These are phyloP conservation scores for Phacellophora camtschatica DNA, from an alignment of 30 jellyfish, hydroid and myxozoan genomes.

Conservation along the genomic window DNA sequence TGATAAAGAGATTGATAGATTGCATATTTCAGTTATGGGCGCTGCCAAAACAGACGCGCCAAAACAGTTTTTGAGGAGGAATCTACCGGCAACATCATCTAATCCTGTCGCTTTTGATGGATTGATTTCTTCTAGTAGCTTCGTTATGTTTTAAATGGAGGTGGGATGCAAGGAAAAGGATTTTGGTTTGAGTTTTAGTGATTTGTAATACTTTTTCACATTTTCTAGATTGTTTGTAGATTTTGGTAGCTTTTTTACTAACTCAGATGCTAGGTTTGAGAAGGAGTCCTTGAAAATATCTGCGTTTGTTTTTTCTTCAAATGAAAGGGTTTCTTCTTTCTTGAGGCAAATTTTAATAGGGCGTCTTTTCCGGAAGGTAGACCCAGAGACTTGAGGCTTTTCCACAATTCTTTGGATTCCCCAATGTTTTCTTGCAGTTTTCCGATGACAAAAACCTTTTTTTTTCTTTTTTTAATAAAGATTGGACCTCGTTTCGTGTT, in stretches of 20 bases:
- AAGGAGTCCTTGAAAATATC: not conserved
- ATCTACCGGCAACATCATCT: not conserved
- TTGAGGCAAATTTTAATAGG: not conserved
- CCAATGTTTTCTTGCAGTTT: not conserved
- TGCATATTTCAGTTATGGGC: not conserved
- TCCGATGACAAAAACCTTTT: not conserved
- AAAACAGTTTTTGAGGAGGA: not conserved
- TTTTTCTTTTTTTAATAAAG: not conserved
- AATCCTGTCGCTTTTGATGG: not conserved
- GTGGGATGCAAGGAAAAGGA: not conserved
- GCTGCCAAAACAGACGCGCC: not conserved
- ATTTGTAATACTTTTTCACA: not conserved
- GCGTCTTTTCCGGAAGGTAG: not conserved
- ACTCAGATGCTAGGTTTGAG: not conserved
- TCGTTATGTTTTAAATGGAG: not conserved
- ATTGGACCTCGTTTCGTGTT: not conserved
- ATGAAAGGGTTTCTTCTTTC: not conserved
- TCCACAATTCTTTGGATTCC: constrained; percentile 3
- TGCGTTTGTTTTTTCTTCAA: not conserved
- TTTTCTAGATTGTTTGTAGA: not conserved
- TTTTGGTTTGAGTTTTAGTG: not conserved
- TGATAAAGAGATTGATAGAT: not conserved
- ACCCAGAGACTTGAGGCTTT: not conserved
- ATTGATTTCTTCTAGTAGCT: not conserved
- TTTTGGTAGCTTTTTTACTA: not conserved